Base-by-base conservation (phyloP, 2,797 vertebrate genomes). In the Pyrocephalus nanus region DNA sequence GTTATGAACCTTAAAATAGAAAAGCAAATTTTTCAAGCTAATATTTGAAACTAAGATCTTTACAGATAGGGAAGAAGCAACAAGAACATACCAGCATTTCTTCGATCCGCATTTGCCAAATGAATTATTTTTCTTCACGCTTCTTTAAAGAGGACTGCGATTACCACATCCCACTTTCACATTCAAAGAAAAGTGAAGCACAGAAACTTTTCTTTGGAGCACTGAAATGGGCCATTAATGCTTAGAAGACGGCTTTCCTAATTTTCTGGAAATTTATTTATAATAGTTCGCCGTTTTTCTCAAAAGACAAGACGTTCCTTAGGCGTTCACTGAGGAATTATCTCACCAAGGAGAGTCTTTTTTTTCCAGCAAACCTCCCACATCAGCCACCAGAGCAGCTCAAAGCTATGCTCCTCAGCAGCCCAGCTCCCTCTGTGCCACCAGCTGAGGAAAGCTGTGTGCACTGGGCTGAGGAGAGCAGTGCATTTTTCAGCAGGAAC, bases 401-500 rank as follows among this genome's bases (percentile, higher is more conserved):
- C 15, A 60, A 72, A 91, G 11, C 79, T 40, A 21, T 14, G 2
- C 3, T 55, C 27, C 16, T 53, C 77, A 79, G 40, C 67, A 78
- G 45, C 45, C 42, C n/a, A 21, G 38, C 50, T 60, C 86, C 12
- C 32, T 38, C 30, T 2, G 43, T 62, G 15, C 54, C 27, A n/a
- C 51, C 71, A 27, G 86, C 75, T 79, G 84, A 88, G 78, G 23
- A 38, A 61, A 78, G 78, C 91, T 45, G 47, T n/a, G 53, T 65
- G 60, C 83, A 67, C 79, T 77, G 67, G 42, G 61, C 76, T 73
- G 54, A 90, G 92, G 89, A 78, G 65, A 65, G 95, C 77, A 74
- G 77, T 81, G 72, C 16, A 45, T 89, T 93, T 96, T 94, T 92
- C 85, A 81, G 64, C 22, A 34, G 85, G 81, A 93, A 61, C 84